Evolutionary conservation across 2,797 vertebrate genomes (phyloP), one percentile per base, ranked within the genome.

Genomic region (Gymnopithys bicolor): DNA sequence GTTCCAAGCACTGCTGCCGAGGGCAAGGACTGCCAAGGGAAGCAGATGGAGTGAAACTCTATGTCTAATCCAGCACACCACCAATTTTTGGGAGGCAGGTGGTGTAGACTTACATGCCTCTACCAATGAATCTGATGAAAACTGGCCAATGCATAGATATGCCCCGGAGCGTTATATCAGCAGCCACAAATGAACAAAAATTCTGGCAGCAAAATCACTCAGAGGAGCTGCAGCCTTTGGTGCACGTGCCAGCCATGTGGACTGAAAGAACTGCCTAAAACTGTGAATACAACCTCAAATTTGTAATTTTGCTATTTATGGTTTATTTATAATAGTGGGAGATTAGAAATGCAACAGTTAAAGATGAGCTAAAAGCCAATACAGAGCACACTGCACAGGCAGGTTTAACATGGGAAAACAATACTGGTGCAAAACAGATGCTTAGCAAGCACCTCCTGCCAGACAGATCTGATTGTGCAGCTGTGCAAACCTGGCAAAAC

Each of bases 231-330:
- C 37, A 81, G 58, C 24, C 66, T 89, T 67, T 49, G 39, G 46
- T 14, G 28, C 3, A 56, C 30, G 13, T 46, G n/a, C 27, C 77
- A 83, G 53, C 27, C 45, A 58, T 0, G 0, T 9, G 41, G 89
- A 46, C 39, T 56, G 32, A 33, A 89, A 37, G 27, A 66, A 77
- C 51, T 16, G 27, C 14, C 67, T 53, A n/a, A 32, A 85, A 62
- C 1, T 22, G n/a, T 21, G 24, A 91, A 62, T 22, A 32, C 3
- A 19, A 19, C 18, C 67, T 79, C 25, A 33, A 23, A 32, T 35
- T 51, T 49, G 30, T 28, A 28, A 23, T 58, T 84, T 75, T 67
- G 35, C 39, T 68, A 55, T 43, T 84, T 33, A 10, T 22, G 43
- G 48, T 69, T 68, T 59, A 39, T 68, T 87, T 51, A 15, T 14